Evolutionary conservation across 2,113 vertebrate genomes (phyloP).

Genomic region (Platichthys stellatus): DNA sequence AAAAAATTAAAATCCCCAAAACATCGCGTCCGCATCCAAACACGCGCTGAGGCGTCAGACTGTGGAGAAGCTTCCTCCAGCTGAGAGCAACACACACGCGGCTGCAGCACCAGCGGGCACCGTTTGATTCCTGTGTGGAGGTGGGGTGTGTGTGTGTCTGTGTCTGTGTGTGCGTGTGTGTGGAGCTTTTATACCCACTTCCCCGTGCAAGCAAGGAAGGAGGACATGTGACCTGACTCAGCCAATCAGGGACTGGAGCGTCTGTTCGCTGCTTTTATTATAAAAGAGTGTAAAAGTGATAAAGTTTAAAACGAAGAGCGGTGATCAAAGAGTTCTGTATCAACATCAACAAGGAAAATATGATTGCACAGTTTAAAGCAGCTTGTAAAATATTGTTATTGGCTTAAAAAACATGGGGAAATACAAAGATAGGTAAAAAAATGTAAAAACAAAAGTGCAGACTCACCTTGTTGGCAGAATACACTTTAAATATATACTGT

Average conservation of each 20-base stretch:
- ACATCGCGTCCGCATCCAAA: conserved; percentile 55
- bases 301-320: conserved; percentile 21
- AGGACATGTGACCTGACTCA: conserved; percentile 67
- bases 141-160: conserved; percentile 5
- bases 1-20: conserved; percentile 25
- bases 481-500: too few relatives aligned
- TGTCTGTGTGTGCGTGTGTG: conserved; percentile 16
- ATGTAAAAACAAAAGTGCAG: too few relatives aligned
- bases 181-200: conserved; percentile 56
- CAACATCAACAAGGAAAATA: not conserved
- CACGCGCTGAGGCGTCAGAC: conserved; percentile 66
- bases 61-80: not conserved
- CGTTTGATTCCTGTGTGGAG: conserved; percentile 52
- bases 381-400: too few relatives aligned
- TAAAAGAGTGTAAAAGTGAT: conserved; percentile 30
- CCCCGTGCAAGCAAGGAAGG: conserved; percentile 63
- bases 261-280: conserved; percentile 38
- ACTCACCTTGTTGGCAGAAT: too few relatives aligned
- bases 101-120: conserved; percentile 8
- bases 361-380: not conserved
- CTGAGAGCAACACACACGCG: too few relatives aligned
- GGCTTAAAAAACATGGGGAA: too few relatives aligned
- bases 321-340: not conserved
- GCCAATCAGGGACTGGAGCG: conserved; percentile 72
- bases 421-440: too few relatives aligned